Conservation (phyloP, 2,113 vertebrate genomes). For the Scalopus aquaticus region DNA sequence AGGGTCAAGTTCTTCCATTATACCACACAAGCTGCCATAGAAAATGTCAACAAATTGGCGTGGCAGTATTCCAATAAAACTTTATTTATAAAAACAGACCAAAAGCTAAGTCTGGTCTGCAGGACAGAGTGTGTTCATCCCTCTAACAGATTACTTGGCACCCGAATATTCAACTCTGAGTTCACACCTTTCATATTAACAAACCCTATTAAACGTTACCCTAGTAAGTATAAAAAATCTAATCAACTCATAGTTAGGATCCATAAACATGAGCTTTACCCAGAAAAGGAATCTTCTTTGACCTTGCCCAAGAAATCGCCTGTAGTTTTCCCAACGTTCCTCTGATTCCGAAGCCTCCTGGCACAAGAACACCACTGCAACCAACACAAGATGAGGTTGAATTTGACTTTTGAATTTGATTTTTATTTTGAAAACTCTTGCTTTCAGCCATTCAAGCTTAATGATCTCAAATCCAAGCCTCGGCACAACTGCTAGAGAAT, state of each 20-base stretch:
- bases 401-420: neutral
- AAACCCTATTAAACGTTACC: neutral
- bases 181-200: neutral
- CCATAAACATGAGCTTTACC: conserved; percentile 80
- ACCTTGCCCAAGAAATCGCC: conserved; percentile 89
- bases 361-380: conserved; percentile 88
- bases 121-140: neutral
- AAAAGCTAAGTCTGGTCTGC: neutral
- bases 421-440: conserved; percentile 9
- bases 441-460: neutral
- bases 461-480: neutral
- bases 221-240: neutral
- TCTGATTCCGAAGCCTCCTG: conserved; percentile 87
- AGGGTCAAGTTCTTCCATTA: neutral
- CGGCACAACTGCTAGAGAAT: neutral
- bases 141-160: neutral
- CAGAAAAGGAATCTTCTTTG: conserved; percentile 89
- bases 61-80: neutral
- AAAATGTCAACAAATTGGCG: neutral
- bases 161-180: conserved; percentile 28
- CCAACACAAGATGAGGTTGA: conserved; percentile 46
- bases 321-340: conserved; percentile 88
- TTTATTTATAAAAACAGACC: conserved; percentile 8
- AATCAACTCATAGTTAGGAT: neutral
- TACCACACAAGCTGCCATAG: neutral